Evolutionary conservation across 1,140 invertebrate genomes (phyloP).

Genomic region (Pseudomyrmex concolor): DNA sequence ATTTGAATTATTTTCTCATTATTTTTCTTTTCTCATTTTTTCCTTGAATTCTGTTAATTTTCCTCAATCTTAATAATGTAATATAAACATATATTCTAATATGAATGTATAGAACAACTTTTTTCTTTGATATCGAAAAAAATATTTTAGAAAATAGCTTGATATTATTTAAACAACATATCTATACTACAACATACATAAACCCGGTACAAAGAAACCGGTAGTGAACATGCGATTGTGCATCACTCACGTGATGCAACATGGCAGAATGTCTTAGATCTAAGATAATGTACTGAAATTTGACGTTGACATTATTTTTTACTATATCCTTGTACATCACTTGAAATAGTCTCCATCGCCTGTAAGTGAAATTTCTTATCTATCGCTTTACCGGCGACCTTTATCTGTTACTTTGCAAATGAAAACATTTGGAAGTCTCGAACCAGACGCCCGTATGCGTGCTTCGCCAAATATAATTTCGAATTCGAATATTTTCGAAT

Average conservation of each 20-base stretch:
- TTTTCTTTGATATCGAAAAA: no score
- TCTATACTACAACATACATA: neutral
- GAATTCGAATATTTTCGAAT: constrained; percentile 66
- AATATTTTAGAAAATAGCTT: no score
- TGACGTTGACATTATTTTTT: constrained; percentile 64
- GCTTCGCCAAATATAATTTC: constrained; percentile 52
- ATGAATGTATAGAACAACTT: no score
- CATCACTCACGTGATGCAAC: constrained; percentile 60
- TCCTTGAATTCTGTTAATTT: no score
- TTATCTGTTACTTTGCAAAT: neutral
- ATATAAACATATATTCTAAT: no score
- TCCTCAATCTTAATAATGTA: no score
- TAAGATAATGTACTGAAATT: constrained; percentile 58
- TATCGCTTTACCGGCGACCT: neutral
- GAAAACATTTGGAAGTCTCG: constrained; percentile 56
- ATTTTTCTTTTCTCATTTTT: no score
- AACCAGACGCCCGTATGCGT: constrained; percentile 65
- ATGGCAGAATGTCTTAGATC: constrained; percentile 60
- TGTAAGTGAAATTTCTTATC: constrained; percentile 25
- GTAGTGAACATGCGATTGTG: neutral
- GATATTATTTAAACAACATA: no score
- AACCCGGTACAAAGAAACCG: neutral
- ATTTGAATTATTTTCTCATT: no score
- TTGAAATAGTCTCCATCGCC: constrained; percentile 40
- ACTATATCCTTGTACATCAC: constrained; percentile 38